Evolutionary conservation across 1,140 invertebrate genomes (phyloP), one percentile per base, ranked within the genome.

Genomic region (Spodoptera frugiperda): DNA sequence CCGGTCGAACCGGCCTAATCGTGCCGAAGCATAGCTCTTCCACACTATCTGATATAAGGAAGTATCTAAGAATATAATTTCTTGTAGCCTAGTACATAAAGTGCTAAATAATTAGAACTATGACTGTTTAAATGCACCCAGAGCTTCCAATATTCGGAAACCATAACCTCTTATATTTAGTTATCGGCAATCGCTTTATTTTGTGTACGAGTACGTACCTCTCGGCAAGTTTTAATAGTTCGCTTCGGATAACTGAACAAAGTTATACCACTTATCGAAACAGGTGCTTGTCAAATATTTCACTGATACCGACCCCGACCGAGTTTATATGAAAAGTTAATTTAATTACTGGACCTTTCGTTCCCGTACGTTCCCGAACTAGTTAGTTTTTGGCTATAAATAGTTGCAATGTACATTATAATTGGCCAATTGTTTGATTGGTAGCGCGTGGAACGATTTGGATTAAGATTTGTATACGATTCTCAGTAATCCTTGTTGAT

Each of bases 181-280:
- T 48, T 48, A 46, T 48, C 25, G 25, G 25, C 25, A 25, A 25
- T 25, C 44, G 15, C 39, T 49, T 19, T 49, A 67, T 67, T 48
- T 48, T 19, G 44, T 48, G 19, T 48, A 49, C 63, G 44, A 25
- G 19, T 48, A 49, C 63, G 5, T 49, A 77, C 59, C 59, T 71
- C 75, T 49, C 25, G 21, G 53, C 49, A 77, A 77, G 75, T 77
- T 77, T 77, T 71, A 59, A 77, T 77, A 77, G 75, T 70, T 77
- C 10, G 12, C 25, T n/a, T 59, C 33, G 65, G 55, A 57, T 55
- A 46, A 61, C 48, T 17, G 59, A 44, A 63, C 30, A 57, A 67
- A 55, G 49, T 76, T 67, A 15, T 5, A 49, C 44, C 51, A 76
- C 48, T 76, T 68, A 65, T 67, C 30, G 46, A 12, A 76, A 67